phyloP scores from a whole-genome alignment of 2,113 vertebrate species.

The Neogobius melanostomus region DNA sequence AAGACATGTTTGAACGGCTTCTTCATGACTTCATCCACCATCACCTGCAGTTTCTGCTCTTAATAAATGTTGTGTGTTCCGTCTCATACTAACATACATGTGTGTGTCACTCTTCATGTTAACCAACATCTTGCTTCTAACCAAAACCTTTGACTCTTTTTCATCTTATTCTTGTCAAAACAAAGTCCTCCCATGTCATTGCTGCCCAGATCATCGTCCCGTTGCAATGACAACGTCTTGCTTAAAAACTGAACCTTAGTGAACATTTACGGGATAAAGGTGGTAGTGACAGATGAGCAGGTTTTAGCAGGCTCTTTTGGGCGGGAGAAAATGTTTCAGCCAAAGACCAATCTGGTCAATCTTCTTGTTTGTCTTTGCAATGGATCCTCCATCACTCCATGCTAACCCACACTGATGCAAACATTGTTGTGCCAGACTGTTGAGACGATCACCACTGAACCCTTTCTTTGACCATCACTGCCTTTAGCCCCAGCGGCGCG shows the following conservation, averaged over 20 bases:
- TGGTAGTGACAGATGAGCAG: slow-evolving; percentile 35
- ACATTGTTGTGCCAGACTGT: slow-evolving; percentile 70
- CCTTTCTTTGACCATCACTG: slow-evolving; percentile 78
- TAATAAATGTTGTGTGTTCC: slow-evolving; percentile 64
- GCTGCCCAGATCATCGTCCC: slow-evolving; percentile 53
- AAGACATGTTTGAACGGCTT: slow-evolving; percentile 32
- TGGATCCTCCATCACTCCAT: slow-evolving; percentile 76
- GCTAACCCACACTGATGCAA: slow-evolving; percentile 71
- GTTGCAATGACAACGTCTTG: slow-evolving; percentile 74
- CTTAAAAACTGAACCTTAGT: slow-evolving; percentile 44
- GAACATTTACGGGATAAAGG: slow-evolving; percentile 13
- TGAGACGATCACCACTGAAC: slow-evolving; percentile 76
- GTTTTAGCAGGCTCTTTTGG: slow-evolving; percentile 29
- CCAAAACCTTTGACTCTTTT: slow-evolving; percentile 64
- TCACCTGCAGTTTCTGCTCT: slow-evolving; percentile 61
- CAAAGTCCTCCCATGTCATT: slow-evolving; percentile 63
- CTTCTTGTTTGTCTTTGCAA: slow-evolving; percentile 78
- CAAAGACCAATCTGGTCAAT: slow-evolving; percentile 78
- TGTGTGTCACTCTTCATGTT: slow-evolving; percentile 74
- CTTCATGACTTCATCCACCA: slow-evolving; percentile 51
- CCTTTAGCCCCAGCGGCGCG: slow-evolving; percentile 74
- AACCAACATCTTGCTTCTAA: slow-evolving; percentile 69
- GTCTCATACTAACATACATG: slow-evolving; percentile 69
- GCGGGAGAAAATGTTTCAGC: slow-evolving; percentile 41
- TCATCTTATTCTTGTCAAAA: slow-evolving; percentile 69